phyloP scores from a whole-genome alignment of 2,113 vertebrate genomes.

The Epinephelus cyanopodus region DNA sequence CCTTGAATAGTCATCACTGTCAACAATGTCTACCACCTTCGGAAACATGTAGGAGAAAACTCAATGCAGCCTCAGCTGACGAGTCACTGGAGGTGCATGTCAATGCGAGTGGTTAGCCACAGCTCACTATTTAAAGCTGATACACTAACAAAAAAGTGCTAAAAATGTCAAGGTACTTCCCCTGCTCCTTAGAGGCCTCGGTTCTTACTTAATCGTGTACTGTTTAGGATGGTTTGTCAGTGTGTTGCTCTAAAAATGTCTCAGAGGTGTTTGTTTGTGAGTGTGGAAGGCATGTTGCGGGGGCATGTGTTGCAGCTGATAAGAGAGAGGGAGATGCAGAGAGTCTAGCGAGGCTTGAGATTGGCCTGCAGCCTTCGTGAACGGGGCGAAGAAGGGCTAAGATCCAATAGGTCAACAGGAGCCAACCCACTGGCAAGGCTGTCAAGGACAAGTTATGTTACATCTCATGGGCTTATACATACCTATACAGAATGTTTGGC shows the following conservation, averaged over 20 bases:
- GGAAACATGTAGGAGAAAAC: neutral
- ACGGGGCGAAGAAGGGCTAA: neutral
- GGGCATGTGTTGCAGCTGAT: constrained; percentile 4
- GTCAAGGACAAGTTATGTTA: constrained; percentile 15
- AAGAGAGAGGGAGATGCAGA: constrained; percentile 2
- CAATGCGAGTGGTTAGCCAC: neutral
- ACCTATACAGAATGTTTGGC: constrained; percentile 40
- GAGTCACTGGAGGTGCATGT: neutral
- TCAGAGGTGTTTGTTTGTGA: neutral
- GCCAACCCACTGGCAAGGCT: constrained; percentile 4
- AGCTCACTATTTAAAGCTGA: neutral
- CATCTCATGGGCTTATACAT: constrained; percentile 23
- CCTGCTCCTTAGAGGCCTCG: neutral
- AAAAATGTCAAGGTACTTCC: neutral
- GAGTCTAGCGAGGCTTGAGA: neutral
- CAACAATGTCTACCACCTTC: neutral
- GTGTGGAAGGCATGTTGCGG: neutral
- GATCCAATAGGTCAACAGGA: constrained; percentile 13
- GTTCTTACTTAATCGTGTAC: neutral
- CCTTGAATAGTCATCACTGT: neutral
- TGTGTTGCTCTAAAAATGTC: constrained; percentile 2
- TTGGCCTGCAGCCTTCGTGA: constrained; percentile 9
- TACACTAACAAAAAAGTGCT: neutral
- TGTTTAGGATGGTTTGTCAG: neutral
- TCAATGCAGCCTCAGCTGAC: neutral